Evolutionary conservation across 2,113 vertebrate species (phyloP), one percentile per base, ranked within the genome.

Genomic region (Tylochromis polylepis): DNA sequence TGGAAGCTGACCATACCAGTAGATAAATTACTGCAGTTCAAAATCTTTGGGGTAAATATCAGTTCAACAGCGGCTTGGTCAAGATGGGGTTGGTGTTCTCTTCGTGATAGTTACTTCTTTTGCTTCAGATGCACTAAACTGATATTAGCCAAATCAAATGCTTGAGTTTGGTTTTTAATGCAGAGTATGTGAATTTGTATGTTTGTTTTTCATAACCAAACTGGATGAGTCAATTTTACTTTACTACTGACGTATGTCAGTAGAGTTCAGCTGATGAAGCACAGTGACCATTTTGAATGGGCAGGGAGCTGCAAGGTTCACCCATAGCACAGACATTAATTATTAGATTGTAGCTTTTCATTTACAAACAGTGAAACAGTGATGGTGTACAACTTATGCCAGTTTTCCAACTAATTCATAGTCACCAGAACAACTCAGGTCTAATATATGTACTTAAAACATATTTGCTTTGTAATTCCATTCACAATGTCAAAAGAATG

Each of bases 401-500:
- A 27, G 1, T 34, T 81, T 27, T 22, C 6, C 4, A 0, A 49
- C 3, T 18, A 20, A 36, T 24, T 2, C n/a, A 79, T 2, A 43
- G 15, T 65, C 16, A 57, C 16, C 49, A 51, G 20, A 20, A 53
- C 12, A 51, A 18, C 8, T 27, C 5, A 49, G 7, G 46, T 43
- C 14, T 27, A 36, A 22, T 29, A 12, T 43, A 22, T 16, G 5
- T 36, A 38, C 18, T 38, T 24, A 27, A 27, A 22, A 49, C 31
- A 16, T 27, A 36, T 53, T 43, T 86, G 15, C 31, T 59, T 22
- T 77, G 2, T 56, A 51, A 38, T 14, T 34, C 3, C 8, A 20
- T 77, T 81, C 2, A 8, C 22, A 9, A 55, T 57, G 72, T 82
- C 0, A 78, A 58, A 79, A 94, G 96, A 87, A 60, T 20, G 83